A percentile compares a stretch with the other conserved stretches of the same genome.
phyloP scores from a whole-genome alignment of 2,797 vertebrate genomes.

The Pagetopsis macropterus region DNA sequence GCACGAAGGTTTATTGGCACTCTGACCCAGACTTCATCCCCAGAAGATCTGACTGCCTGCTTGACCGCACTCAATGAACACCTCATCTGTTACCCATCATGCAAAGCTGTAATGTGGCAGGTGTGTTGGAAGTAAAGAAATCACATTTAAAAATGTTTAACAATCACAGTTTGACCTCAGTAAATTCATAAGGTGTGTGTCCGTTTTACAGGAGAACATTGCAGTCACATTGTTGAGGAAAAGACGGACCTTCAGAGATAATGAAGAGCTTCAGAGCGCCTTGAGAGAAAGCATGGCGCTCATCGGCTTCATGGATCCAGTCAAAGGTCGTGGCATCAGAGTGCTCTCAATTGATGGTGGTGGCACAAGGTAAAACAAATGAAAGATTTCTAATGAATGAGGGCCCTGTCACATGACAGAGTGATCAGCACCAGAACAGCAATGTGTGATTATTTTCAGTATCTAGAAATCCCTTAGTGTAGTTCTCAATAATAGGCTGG shows the following conservation, averaged over 20 bases:
- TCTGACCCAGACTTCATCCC: constrained; percentile 56
- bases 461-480: neutral
- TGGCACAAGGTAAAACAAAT: constrained; percentile 77
- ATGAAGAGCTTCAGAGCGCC: constrained; percentile 68
- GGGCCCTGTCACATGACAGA: neutral
- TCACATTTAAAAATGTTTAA: neutral
- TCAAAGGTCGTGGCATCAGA: constrained; percentile 81
- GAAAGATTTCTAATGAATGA: neutral
- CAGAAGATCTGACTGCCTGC: constrained; percentile 64
- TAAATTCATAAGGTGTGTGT: neutral
- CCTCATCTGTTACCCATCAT: constrained; percentile 75
- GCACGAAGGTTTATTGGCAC: constrained; percentile 53
- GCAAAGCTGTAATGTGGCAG: constrained; percentile 81
- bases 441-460: neutral
- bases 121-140: constrained; percentile 55
- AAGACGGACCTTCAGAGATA: constrained; percentile 55
- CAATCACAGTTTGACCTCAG: neutral
- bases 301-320: constrained; percentile 81
- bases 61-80: constrained; percentile 79
- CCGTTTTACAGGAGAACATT: constrained; percentile 72
- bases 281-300: constrained; percentile 80
- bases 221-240: constrained; percentile 66
- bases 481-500: neutral
- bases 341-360: constrained; percentile 85
- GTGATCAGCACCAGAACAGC: neutral